Evolutionary conservation across 2,113 vertebrate genomes (phyloP), one percentile per base, ranked within the genome.

Genomic region (Litocranius walleri): DNA sequence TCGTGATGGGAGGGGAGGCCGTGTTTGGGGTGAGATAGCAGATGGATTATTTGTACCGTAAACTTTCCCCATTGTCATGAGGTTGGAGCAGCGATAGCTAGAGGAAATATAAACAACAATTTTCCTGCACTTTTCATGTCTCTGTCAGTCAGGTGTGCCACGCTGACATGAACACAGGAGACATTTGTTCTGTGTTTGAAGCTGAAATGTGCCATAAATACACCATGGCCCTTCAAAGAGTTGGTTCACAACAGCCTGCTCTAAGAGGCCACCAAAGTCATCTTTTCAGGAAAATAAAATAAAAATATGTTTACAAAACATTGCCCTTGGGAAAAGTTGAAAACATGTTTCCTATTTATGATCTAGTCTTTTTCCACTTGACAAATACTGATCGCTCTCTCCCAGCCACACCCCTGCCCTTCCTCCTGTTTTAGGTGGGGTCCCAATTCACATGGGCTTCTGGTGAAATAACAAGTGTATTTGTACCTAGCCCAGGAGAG

Each of bases 101-200:
- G 95, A 98, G 98, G 98, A 98, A 99, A 99, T 80, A 98, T 92
- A 98, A 99, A 98, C 94, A 98, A n/a, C n/a, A 71, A 94, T 97
- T 98, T 98, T 94, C 98, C 56, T 96, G 94, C 59, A 14, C 96
- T 96, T 84, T 98, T 97, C 96, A 90, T 91, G 93, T 93, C 78
- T 45, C 94, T 83, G 67, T 86, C 90, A 92, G 17, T 1, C 95
- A 52, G 97, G 57, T 62, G 36, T 36, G 43, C 92, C 94, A 29
- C 0, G 23, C 62, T 10, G n/a, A 94, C 84, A 16, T 11, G 12
- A 94, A 87, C 57, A 91, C 84, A 27, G 17, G 33, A 54, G 59
- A 90, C 93, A 36, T 94, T 74, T 92, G 86, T 87, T 64, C 6
- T 15, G 74, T 52, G 78, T 96, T 93, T 98, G 88, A 95, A 92